These are phyloP conservation scores for Xiphophorus couchianus DNA, from an alignment of 2,113 vertebrate genomes.

Conservation along the genomic window DNA sequence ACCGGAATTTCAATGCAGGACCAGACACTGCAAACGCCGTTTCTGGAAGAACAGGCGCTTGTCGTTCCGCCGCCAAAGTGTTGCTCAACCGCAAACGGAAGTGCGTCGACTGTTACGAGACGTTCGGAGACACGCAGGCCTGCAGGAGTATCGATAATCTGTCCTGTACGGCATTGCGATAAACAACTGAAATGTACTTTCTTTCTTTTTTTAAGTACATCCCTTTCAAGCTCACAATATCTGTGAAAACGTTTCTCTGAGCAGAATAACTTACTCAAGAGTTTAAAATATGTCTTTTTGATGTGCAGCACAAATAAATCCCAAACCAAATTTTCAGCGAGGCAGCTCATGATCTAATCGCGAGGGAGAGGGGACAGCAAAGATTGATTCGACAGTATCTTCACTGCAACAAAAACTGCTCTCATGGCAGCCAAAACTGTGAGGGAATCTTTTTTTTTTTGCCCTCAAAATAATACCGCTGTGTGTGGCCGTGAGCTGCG, in stretches of 20 bases:
- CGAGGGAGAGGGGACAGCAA: slow-evolving; percentile 36
- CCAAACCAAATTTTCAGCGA: slow-evolving; percentile 58
- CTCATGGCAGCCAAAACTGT: slow-evolving; percentile 47
- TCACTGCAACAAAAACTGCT: slow-evolving; percentile 21
- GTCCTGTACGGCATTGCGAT: neutral
- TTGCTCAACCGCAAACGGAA: slow-evolving; percentile 22
- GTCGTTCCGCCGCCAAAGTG: slow-evolving; percentile 60
- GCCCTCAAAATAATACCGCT: slow-evolving; percentile 56
- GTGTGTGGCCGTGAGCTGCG: slow-evolving; percentile 31
- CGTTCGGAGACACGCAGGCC: slow-evolving; percentile 23
- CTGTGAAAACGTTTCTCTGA: neutral
- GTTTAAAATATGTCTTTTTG: slow-evolving; percentile 33
- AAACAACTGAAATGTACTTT: neutral
- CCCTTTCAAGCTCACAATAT: slow-evolving; percentile 17
- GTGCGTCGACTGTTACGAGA: slow-evolving; percentile 9
- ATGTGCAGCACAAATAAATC: slow-evolving; percentile 62
- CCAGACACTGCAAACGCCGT: slow-evolving; percentile 61
- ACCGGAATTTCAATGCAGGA: slow-evolving; percentile 73
- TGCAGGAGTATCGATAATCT: slow-evolving; percentile 23
- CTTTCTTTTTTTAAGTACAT: slow-evolving; percentile 2
- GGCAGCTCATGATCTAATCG: slow-evolving; percentile 59
- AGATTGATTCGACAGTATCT: slow-evolving; percentile 57
- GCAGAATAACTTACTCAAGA: slow-evolving; percentile 33
- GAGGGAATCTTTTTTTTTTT: slow-evolving; percentile 29
- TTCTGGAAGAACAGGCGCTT: slow-evolving; percentile 48